A percentile compares a stretch with the other conserved stretches of the same genome.
phyloP scores from a whole-genome alignment of 2,113 vertebrate species.

The Litocranius walleri region DNA sequence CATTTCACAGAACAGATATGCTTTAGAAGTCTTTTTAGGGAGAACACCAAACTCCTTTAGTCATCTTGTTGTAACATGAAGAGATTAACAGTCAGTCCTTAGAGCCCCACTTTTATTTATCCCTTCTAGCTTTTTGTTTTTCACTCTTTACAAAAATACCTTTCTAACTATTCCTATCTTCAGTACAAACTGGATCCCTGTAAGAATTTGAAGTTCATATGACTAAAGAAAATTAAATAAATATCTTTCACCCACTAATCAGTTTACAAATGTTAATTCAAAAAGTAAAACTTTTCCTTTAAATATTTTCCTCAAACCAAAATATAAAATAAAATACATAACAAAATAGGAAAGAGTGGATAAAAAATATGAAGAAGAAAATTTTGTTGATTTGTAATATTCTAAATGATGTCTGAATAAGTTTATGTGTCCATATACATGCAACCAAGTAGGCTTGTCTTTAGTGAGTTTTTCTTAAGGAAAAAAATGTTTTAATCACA shows the following conservation, averaged over 20 bases:
- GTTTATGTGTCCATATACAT: not conserved
- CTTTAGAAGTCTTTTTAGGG: not conserved
- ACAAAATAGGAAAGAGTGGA: not conserved
- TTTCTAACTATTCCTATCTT: not conserved
- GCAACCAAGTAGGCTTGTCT: not conserved
- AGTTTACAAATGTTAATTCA: not conserved
- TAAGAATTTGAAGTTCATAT: not conserved
- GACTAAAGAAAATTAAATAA: not conserved
- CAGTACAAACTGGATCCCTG: not conserved
- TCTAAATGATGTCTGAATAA: not conserved
- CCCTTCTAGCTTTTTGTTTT: not conserved
- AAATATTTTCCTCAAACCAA: not conserved
- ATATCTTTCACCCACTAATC: not conserved
- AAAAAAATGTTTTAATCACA: not conserved
- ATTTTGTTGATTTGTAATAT: not conserved
- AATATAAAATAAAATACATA: not conserved
- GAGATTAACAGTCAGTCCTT: not conserved
- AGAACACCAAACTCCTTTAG: not conserved
- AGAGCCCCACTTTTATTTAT: not conserved
- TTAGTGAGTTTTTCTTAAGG: not conserved
- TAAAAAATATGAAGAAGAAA: not conserved
- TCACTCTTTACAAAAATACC: not conserved
- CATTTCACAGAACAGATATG: not conserved
- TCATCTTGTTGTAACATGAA: not conserved
- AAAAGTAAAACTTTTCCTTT: not conserved